Evolutionary conservation across 2,888 invertebrate genomes (phyloP), one percentile per base, ranked within the genome.

Genomic region (Drosophila melanosoma): DNA sequence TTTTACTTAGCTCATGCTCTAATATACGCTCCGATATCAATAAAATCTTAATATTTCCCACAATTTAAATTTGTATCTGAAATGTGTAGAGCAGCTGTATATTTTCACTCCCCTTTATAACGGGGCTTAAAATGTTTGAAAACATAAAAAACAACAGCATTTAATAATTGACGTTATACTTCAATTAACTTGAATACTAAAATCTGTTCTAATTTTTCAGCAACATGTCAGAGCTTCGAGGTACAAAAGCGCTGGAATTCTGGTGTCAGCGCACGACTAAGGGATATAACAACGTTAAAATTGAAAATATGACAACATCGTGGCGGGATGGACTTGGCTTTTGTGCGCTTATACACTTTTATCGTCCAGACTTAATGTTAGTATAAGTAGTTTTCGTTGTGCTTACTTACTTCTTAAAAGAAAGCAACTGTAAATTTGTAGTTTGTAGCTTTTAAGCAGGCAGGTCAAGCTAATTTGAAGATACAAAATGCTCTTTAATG

Each of bases 291-390:
- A 97, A 97, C 90, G 98, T 99, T 78, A 96, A 96, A 92, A 96
- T 99, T 85, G 96, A 96, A 82, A 98, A 99, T 94, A 98, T 99
- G 98, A 98, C 98, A 79, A 97, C 98, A 77, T 98, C 98, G 12
- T 99, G 98, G 98, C 95, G 97, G 91, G 96, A 98, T 94, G 99
- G 99, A 67, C 95, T 98, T 81, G 98, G 98, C 69, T 99, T 99
- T 94, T 99, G 98, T 94, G 98, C 98, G 77, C 95, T 99, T 93
- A 98, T 99, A 91, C 98, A 99, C 94, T 97, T 97, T 93, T 98
- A 98, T 94, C 95, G 98, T 91, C 98, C 99, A 58, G 98, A 99
- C 93, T 95, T 99, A 90, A 98, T 99, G 98, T 98, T 94, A 97
- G 98, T 96, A 91, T 62, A 48, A 6, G 12, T 36, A 51, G 23